phyloP scores from a whole-genome alignment of 2,888 invertebrate species.

The Acanthosoma haemorrhoidale region DNA sequence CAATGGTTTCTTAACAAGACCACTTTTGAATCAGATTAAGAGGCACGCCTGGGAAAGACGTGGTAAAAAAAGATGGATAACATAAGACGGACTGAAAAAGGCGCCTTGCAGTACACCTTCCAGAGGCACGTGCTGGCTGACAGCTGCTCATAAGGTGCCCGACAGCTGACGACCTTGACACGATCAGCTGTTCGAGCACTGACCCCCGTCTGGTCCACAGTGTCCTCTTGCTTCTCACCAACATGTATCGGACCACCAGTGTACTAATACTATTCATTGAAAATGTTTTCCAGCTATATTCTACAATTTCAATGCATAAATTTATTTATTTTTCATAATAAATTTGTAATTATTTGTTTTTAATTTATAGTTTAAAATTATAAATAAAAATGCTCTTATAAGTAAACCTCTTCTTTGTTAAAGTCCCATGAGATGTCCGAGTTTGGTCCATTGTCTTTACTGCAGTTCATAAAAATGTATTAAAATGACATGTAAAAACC shows the following conservation, averaged over 20 bases:
- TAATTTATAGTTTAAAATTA: neutral
- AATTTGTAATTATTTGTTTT: neutral
- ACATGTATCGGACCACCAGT: neutral
- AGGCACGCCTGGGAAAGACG: neutral
- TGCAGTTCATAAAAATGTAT: too few relatives aligned
- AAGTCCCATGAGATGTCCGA: too few relatives aligned
- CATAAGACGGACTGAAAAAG: neutral
- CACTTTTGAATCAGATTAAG: too few relatives aligned
- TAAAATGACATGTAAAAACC: too few relatives aligned
- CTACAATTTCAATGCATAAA: neutral
- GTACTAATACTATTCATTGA: too few relatives aligned
- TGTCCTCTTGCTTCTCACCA: neutral
- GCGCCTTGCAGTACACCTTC: neutral
- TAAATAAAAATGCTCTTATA: too few relatives aligned
- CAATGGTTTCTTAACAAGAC: too few relatives aligned
- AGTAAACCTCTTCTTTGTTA: neutral
- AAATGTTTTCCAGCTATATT: too few relatives aligned
- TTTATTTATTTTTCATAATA: too few relatives aligned
- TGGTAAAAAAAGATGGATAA: neutral
- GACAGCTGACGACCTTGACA: slow-evolving; percentile 6
- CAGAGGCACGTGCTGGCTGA: slow-evolving; percentile 1
- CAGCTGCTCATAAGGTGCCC: slow-evolving; percentile 1
- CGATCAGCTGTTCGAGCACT: neutral
- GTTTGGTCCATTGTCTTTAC: too few relatives aligned
- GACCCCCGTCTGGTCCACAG: neutral